Evolutionary conservation across 2,888 invertebrate species (phyloP), one percentile per base, ranked within the genome.

Genomic region (Mechanitis messenoides): DNA sequence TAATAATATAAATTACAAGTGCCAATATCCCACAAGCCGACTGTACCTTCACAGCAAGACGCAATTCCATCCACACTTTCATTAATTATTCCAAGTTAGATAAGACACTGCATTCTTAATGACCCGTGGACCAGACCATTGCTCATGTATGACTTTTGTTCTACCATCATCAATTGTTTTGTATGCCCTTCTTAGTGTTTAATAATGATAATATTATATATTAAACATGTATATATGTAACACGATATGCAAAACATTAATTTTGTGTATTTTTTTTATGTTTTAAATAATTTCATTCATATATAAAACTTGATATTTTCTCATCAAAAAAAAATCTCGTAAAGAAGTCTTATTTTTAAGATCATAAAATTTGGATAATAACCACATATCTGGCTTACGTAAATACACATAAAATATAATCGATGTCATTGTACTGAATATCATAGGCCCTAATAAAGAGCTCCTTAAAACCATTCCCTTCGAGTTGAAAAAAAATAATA

Each of bases 71-170:
- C 83, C 75, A 79, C 83, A 80, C 82, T 87, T 88, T 84, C 89
- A 90, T 90, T 90, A 89, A 90, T 89, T 90, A 89, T 89, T 81
- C 85, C 79, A 74, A 83, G 79, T 85, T 87, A 90, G 89, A 90
- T 89, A 90, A 89, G 87, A 87, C 84, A 84, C 83, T 83, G 85
- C 83, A 83, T 87, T 81, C 83, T 83, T 89, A 88, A 89, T 89
- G 88, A 87, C 84, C 76, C 72, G 70, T 72, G 65, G 79, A 73
- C 78, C 74, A 73, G 77, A 76, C 77, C 84, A 87, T 87, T 84
- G 81, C 86, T 88, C 87, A 88, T 84, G 76, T 74, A 80, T 80
- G 80, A 71, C 69, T 72, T 72, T 73, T 74, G 73, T 74, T 72
- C 69, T 71, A 66, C 68, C 69, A 74, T 81, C 81, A 84, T 84